Evolutionary conservation across 2,888 invertebrate genomes (phyloP).

Genomic region (Leptinotarsa tumamoca): DNA sequence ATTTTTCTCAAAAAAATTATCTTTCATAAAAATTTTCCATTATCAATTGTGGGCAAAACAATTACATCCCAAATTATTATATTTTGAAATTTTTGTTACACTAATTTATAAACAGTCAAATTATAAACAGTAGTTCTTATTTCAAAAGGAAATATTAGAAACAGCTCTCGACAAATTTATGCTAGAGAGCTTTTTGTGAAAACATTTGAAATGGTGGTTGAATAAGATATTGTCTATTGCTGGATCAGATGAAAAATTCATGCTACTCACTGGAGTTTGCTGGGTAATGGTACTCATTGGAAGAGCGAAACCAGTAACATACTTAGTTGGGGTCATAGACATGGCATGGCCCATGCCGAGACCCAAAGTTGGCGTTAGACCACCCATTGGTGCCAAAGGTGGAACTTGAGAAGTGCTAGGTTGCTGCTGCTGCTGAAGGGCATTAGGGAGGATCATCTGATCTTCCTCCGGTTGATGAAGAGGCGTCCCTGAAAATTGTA

Average conservation of each 20-base stretch:
- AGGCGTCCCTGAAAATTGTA: constrained; percentile 73
- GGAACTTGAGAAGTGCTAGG: constrained; percentile 68
- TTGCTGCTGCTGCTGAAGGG: constrained; percentile 77
- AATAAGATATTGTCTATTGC: too few species aligned
- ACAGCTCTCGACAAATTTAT: too few species aligned
- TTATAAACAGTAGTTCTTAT: too few species aligned
- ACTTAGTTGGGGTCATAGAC: constrained; percentile 78
- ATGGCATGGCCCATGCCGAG: constrained; percentile 75
- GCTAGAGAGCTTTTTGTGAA: too few species aligned
- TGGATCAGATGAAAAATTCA: neutral
- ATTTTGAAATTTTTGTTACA: too few species aligned
- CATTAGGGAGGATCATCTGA: constrained; percentile 88
- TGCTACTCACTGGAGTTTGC: constrained; percentile 81
- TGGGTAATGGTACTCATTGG: constrained; percentile 86
- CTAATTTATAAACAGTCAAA: too few species aligned
- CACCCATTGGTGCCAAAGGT: constrained; percentile 71
- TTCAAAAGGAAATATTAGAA: too few species aligned
- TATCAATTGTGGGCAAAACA: too few species aligned
- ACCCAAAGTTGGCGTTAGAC: constrained; percentile 71
- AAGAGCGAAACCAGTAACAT: constrained; percentile 81
- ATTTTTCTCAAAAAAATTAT: too few species aligned
- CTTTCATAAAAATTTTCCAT: too few species aligned
- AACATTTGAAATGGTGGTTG: too few species aligned
- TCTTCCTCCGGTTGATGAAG: constrained; percentile 92
- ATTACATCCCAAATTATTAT: too few species aligned